phyloP scores from a whole-genome alignment of 2,888 invertebrate species.

The Drosophila glabriapex region DNA sequence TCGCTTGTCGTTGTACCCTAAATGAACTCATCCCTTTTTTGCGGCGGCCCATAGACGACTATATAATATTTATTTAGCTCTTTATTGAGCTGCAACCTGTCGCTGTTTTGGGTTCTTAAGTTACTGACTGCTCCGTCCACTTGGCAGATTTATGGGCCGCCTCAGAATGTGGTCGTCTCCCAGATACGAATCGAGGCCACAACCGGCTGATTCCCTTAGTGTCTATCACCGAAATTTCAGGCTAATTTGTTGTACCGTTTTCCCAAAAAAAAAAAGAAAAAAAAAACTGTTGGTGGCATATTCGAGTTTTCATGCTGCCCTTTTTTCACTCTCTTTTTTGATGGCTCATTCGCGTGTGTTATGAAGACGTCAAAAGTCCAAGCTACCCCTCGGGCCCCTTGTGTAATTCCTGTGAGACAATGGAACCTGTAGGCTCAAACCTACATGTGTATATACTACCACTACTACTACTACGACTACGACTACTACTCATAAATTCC shows the following conservation, averaged over 20 bases:
- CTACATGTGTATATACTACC: background rate
- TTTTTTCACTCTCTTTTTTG: slow-evolving; percentile 24
- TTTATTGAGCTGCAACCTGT: slow-evolving; percentile 78
- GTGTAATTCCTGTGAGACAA: slow-evolving; percentile 32
- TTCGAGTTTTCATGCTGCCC: slow-evolving; percentile 16
- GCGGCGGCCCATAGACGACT: slow-evolving; percentile 38
- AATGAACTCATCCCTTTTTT: slow-evolving; percentile 75
- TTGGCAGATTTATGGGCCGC: slow-evolving; percentile 70
- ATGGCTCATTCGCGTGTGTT: slow-evolving; percentile 70
- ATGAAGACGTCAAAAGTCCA: slow-evolving; percentile 71
- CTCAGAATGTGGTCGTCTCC: slow-evolving; percentile 57
- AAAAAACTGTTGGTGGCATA: slow-evolving; percentile 69
- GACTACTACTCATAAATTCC: slow-evolving; percentile 22
- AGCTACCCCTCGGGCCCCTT: slow-evolving; percentile 32
- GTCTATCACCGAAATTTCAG: slow-evolving; percentile 56
- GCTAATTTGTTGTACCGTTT: slow-evolving; percentile 71
- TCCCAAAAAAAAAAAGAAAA: slow-evolving; percentile 4
- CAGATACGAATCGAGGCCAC: slow-evolving; percentile 47
- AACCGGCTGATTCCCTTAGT: slow-evolving; percentile 22
- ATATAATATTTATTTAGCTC: slow-evolving; percentile 68
- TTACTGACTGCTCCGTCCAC: slow-evolving; percentile 20
- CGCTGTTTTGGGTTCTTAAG: slow-evolving; percentile 49
- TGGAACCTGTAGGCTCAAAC: slow-evolving; percentile 11
- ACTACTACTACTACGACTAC: background rate
- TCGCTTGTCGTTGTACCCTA: slow-evolving; percentile 39